Evolutionary conservation across 2,113 vertebrate genomes (phyloP), one percentile per base, ranked within the genome.

Genomic region (Ochotona curzoniae): DNA sequence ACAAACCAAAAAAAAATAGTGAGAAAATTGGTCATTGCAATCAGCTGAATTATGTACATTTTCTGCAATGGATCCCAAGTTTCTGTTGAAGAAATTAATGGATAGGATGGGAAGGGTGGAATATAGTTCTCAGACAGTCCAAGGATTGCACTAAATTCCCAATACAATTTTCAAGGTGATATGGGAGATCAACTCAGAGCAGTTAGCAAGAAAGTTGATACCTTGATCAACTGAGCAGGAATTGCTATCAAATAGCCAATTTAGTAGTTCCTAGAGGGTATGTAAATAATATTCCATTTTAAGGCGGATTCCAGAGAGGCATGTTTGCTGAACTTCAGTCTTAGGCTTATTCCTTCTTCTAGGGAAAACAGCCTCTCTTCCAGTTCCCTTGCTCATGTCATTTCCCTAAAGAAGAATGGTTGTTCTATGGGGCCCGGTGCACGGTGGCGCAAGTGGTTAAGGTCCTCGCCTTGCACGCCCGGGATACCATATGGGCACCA

Each of bases 31-130:
- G 11, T 67, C 0, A 51, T 10, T 25, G 44, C 38, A 67, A 84
- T 67, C 7, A 86, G 76, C 28, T 73, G 51, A 28, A 30, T 76
- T 88, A 57, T 81, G 7, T 73, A 1, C 12, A 63, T 66, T 82
- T 30, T 38, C 9, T 69, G 69, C 10, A n/a, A 21, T 35, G 60
- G 26, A 44, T 23, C 21, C 61, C 67, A 17, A 9, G 30, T 2
- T 25, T 61, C 3, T 30, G 1, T 57, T 74, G 26, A 20, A 5
- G 2, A 10, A 51, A 83, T 57, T 4, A 79, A 69, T 0, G 7
- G 2, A 76, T 0, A 5, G 3, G 23, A 12, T 10, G 1, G 2
- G 1, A 54, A 1, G 1, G 20, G 9, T 8, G 25, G 7, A 66
- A 4, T 51, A 51, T 13, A 70, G 20, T 7, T n/a, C 26, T 2